Evolutionary conservation across 1,140 invertebrate species (phyloP), one percentile per base, ranked within the genome.

Genomic region (Drosophila ercepeae): DNA sequence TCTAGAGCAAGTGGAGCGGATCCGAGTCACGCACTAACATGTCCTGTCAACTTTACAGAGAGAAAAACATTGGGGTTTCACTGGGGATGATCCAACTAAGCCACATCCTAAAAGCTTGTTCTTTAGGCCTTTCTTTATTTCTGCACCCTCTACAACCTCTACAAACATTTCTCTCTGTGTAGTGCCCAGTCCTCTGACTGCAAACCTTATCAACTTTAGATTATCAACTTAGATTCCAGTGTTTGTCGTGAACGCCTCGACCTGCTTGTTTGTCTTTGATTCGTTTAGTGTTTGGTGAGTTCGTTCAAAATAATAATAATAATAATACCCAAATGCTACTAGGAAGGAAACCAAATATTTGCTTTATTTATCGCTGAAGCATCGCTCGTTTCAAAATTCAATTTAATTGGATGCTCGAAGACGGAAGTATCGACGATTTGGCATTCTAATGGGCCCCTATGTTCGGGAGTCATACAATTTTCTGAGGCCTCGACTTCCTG

Each of bases 341-440:
- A 9, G 16, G 23, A 64, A 52, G 45, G 46, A 51, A 44, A 27
- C 45, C 46, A 84, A 86, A 86, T 88, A 74, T 88, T 88, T 88
- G 82, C 61, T 71, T 82, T 72, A 89, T 88, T 89, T 88, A 88
- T 88, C 82, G 83, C 82, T 63, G 82, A 82, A 89, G 83, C 82
- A 88, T 79, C 77, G 63, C 52, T 75, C 73, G 82, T 89, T 82
- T 53, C 61, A 61, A 89, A 86, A 88, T 82, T 82, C 65, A 88
- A 89, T 89, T 88, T 88, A 88, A 88, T 88, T 88, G 83, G 82
- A 82, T 82, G 82, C 82, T 76, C 53, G 58, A 54, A 68, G 51
- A 58, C 52, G 27, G 29, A 27, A 46, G 19, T 41, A 60, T 23
- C 42, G 16, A 48, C 55, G 29, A 7, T 45, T n/a, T 32, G 29